These are phyloP conservation scores for Capitella teleta DNA, from an alignment of 1,140 invertebrate species.

Conservation along the genomic window DNA sequence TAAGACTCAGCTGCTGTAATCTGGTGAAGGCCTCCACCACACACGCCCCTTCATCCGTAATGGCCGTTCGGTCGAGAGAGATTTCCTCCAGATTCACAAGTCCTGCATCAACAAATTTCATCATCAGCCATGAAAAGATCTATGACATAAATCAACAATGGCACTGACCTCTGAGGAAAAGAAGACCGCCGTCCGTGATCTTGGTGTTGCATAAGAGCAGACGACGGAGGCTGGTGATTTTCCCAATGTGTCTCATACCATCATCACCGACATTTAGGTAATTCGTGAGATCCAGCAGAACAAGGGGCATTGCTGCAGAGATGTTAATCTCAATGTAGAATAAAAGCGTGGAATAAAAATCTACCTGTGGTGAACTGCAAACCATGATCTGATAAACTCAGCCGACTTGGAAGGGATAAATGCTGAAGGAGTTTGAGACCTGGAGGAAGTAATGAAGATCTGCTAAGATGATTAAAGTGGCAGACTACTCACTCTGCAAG, in stretches of 20 bases:
- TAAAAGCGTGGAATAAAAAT: not conserved
- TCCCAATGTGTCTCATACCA: constrained; percentile 21
- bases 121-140: not conserved
- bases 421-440: constrained; percentile 11
- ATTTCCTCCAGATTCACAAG: constrained; percentile 19
- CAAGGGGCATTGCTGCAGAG: constrained; percentile 18
- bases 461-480: not conserved
- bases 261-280: constrained; percentile 25
- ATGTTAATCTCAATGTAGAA: not conserved
- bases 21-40: constrained; percentile 12
- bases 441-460: not conserved
- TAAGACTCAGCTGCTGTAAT: not conserved
- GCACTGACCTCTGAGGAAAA: constrained; percentile 14
- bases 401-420: constrained; percentile 19
- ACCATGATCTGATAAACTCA: constrained; percentile 18
- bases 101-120: constrained; percentile 4
- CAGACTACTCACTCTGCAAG: constrained; percentile 13
- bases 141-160: constrained; percentile 2
- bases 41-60: constrained; percentile 21
- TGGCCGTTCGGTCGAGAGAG: constrained; percentile 18
- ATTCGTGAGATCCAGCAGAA: constrained; percentile 24
- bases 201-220: constrained; percentile 21
- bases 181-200: constrained; percentile 21
- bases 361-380: constrained; percentile 18
- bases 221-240: constrained; percentile 1